These are phyloP conservation scores for Cabera pusaria DNA, from an alignment of 2,888 invertebrate genomes.

Conservation along the genomic window DNA sequence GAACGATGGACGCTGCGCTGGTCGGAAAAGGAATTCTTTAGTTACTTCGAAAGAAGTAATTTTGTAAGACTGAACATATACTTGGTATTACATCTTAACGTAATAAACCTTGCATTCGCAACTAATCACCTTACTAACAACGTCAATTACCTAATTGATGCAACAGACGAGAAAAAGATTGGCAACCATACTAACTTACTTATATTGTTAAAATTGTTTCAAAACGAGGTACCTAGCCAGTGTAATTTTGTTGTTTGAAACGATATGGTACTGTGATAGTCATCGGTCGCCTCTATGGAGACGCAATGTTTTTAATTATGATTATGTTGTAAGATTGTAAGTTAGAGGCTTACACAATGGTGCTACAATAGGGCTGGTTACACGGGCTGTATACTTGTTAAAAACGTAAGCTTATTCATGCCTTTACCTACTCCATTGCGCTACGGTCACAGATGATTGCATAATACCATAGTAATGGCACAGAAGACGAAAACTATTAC, in stretches of 20 bases:
- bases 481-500: too few relatives aligned
- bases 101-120: too few relatives aligned
- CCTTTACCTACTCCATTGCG: too few relatives aligned
- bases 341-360: slow-evolving; percentile 12
- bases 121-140: slow-evolving; percentile 3
- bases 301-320: slow-evolving; percentile 22
- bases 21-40: too few relatives aligned
- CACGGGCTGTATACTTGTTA: too few relatives aligned
- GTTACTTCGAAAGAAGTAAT: too few relatives aligned
- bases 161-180: slow-evolving; percentile 5
- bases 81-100: too few relatives aligned
- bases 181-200: slow-evolving; percentile 1
- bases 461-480: too few relatives aligned
- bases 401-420: too few relatives aligned
- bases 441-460: too few relatives aligned
- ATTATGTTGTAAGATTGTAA: slow-evolving; percentile 14
- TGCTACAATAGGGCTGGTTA: slow-evolving; percentile 19
- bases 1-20: too few relatives aligned
- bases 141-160: slow-evolving; percentile 2
- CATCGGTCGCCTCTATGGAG: slow-evolving; percentile 13
- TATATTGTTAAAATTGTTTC: slow-evolving; percentile 4
- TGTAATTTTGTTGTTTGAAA: slow-evolving; percentile 7
- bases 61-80: too few relatives aligned
- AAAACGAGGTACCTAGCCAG: slow-evolving; percentile 6
- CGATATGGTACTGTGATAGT: slow-evolving; percentile 8